A percentile compares a stretch with the other conserved stretches of the same genome.
Evolutionary conservation across 2,797 vertebrate species (phyloP).

Genomic region (Salmo trutta): DNA sequence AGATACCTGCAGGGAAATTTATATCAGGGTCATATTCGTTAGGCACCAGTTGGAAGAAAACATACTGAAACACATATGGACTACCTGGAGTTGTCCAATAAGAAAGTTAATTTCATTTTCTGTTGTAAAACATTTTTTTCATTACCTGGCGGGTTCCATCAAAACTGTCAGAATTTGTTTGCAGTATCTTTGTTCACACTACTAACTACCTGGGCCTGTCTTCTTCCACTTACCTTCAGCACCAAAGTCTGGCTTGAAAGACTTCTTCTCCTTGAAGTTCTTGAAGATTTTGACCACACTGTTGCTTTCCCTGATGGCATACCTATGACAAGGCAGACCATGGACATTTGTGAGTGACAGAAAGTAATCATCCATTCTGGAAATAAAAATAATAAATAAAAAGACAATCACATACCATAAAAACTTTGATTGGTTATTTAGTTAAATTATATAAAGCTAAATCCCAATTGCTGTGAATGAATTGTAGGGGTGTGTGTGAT

Average conservation of each 20-base stretch:
- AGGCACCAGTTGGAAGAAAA: too few relatives aligned
- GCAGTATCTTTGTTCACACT: too few relatives aligned
- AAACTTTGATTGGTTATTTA: too few relatives aligned
- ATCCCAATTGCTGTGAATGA: too few relatives aligned
- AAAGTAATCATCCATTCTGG: not conserved
- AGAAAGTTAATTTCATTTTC: too few relatives aligned
- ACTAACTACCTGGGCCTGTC: too few relatives aligned
- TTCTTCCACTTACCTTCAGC: conserved; percentile 83
- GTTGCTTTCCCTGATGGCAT: conserved; percentile 88
- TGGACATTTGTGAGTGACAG: not conserved
- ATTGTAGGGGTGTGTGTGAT: too few relatives aligned
- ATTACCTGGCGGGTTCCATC: not conserved
- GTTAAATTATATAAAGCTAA: too few relatives aligned
- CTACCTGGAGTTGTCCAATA: too few relatives aligned
- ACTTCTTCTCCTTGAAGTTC: conserved; percentile 99
- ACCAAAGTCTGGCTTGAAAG: conserved; percentile 98
- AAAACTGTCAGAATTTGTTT: not conserved
- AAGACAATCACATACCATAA: too few relatives aligned
- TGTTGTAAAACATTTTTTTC: not conserved
- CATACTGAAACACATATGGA: too few relatives aligned
- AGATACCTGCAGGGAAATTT: conserved; percentile 80
- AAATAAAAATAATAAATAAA: too few relatives aligned
- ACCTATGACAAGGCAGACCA: conserved; percentile 65
- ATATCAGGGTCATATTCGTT: not conserved
- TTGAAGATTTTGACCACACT: conserved; percentile 98